A percentile compares a stretch with the other conserved stretches of the same genome.
Conservation (phyloP, 1,140 invertebrate species). For the Drosophila yakuba region DNA sequence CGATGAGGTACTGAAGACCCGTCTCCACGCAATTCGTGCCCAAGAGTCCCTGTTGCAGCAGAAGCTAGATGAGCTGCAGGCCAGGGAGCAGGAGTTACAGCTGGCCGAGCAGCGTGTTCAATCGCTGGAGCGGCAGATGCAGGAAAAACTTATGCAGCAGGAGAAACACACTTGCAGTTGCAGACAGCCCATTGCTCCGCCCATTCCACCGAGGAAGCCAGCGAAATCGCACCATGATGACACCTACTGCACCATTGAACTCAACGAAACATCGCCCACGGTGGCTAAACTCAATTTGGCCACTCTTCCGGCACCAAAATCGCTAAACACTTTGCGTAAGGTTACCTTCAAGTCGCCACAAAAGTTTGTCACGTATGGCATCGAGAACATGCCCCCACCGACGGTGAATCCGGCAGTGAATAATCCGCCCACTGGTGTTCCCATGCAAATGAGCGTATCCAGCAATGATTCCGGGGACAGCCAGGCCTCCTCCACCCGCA, state of each 20-base stretch:
- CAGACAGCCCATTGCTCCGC: slow-evolving; percentile 32
- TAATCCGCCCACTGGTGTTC: slow-evolving; percentile 18
- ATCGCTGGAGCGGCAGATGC: slow-evolving; percentile 49
- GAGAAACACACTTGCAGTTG: slow-evolving; percentile 16
- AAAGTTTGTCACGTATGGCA: slow-evolving; percentile 53
- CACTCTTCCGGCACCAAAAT: slow-evolving; percentile 63
- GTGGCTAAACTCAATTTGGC: slow-evolving; percentile 80
- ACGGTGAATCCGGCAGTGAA: background rate
- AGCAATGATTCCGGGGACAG: slow-evolving; percentile 73
- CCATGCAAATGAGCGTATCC: slow-evolving; percentile 71
- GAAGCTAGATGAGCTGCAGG: slow-evolving; percentile 78
- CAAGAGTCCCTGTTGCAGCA: slow-evolving; percentile 75
- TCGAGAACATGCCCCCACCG: slow-evolving; percentile 32
- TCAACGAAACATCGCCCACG: slow-evolving; percentile 77
- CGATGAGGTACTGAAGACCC: slow-evolving; percentile 64
- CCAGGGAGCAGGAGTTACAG: slow-evolving; percentile 84
- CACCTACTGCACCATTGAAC: slow-evolving; percentile 81
- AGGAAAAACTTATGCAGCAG: slow-evolving; percentile 47
- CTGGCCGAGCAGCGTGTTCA: slow-evolving; percentile 59
- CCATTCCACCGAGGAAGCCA: slow-evolving; percentile 57
- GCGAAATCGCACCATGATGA: slow-evolving; percentile 55
- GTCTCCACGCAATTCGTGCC: slow-evolving; percentile 69
- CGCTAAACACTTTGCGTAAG: slow-evolving; percentile 56
- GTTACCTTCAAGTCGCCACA: slow-evolving; percentile 80
- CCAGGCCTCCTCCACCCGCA: slow-evolving; percentile 54